A percentile compares a stretch with the other conserved stretches of the same genome.
Evolutionary conservation across 1,140 invertebrate genomes (phyloP).

Genomic region (Hyles vespertilio): DNA sequence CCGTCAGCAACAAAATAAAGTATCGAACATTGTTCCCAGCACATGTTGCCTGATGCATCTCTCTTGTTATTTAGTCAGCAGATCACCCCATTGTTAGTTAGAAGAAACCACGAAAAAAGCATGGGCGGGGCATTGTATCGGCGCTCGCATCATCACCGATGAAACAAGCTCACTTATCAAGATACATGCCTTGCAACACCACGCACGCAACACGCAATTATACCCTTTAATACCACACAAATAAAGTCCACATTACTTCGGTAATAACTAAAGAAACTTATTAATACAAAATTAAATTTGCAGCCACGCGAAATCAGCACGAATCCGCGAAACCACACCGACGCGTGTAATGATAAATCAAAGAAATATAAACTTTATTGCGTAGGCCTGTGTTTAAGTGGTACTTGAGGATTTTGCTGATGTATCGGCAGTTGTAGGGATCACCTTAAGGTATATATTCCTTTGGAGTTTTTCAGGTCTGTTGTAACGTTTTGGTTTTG

Average conservation of each 20-base stretch:
- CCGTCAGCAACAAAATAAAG: constrained; percentile 25
- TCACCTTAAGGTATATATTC: not conserved
- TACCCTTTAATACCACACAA: constrained; percentile 17
- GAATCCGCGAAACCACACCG: constrained; percentile 42
- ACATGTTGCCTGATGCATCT: constrained; percentile 60
- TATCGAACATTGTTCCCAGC: constrained; percentile 39
- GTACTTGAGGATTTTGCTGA: not conserved
- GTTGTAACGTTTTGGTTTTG: constrained; percentile 34
- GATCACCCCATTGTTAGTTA: constrained; percentile 73
- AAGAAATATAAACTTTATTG: constrained; percentile 8
- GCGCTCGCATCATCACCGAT: constrained; percentile 56
- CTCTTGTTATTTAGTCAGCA: constrained; percentile 72
- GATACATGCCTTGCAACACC: constrained; percentile 68
- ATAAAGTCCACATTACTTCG: constrained; percentile 37
- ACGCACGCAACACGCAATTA: constrained; percentile 23
- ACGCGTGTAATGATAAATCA: constrained; percentile 2
- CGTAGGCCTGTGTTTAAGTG: not conserved
- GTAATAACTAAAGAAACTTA: constrained; percentile 39
- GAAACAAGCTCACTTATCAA: constrained; percentile 62
- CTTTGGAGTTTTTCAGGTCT: constrained; percentile 29
- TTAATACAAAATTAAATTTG: constrained; percentile 75
- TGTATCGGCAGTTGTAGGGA: not conserved
- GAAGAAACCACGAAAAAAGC: constrained; percentile 71
- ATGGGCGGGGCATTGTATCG: constrained; percentile 68
- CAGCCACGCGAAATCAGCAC: constrained; percentile 67